Evolutionary conservation across 1,140 invertebrate genomes (phyloP).

Genomic region (Lasaia peninsularis): DNA sequence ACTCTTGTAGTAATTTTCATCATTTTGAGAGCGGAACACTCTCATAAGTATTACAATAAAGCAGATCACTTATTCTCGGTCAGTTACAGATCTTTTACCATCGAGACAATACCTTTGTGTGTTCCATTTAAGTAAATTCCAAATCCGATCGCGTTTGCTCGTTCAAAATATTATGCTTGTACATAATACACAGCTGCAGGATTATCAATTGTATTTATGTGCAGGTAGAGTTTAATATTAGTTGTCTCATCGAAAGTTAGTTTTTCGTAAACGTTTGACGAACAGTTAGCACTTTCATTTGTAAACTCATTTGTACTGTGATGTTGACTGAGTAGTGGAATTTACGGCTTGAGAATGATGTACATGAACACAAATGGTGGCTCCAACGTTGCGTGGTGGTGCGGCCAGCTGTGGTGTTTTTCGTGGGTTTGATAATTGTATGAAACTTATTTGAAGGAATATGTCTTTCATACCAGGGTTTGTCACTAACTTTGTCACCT

Average conservation of each 20-base stretch:
- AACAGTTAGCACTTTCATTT: slow-evolving; percentile 47
- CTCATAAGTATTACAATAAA: background rate
- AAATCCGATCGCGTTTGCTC: background rate
- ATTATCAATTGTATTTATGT: background rate
- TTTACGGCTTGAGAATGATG: slow-evolving; percentile 10
- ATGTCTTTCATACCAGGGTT: no score
- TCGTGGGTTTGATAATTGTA: no score
- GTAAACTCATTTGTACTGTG: slow-evolving; percentile 35
- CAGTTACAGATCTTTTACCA: no score
- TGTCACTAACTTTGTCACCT: no score
- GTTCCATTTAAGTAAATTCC: background rate
- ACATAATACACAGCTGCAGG: background rate
- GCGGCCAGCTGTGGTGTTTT: no score
- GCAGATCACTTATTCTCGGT: no score
- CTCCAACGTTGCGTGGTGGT: no score
- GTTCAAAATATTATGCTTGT: background rate
- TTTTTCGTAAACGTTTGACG: slow-evolving; percentile 31
- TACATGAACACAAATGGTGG: no score
- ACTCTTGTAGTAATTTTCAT: no score
- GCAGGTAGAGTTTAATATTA: slow-evolving; percentile 20
- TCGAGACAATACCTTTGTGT: background rate
- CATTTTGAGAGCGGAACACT: no score
- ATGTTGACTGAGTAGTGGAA: slow-evolving; percentile 26
- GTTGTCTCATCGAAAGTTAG: slow-evolving; percentile 16
- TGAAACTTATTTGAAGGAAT: no score